phyloP scores from a whole-genome alignment of 2,888 invertebrate species.

The Tipula helvola region DNA sequence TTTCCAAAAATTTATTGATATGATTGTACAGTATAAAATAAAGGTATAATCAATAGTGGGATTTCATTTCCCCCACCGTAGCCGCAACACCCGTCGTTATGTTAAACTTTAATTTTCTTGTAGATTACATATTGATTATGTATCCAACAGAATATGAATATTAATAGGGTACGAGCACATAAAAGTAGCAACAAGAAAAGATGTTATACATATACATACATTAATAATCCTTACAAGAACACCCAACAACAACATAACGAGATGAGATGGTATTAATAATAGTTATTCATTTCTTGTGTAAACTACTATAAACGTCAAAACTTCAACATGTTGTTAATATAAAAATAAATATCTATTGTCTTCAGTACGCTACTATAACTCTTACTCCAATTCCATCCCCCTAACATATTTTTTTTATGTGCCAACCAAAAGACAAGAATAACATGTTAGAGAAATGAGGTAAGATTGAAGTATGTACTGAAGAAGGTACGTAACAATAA shows the following conservation, averaged over 20 bases:
- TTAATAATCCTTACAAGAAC: background rate
- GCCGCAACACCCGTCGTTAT: background rate
- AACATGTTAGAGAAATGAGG: background rate
- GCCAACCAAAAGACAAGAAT: background rate
- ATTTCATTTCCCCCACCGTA: background rate
- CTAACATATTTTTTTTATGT: background rate
- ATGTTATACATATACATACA: background rate
- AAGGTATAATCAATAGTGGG: background rate
- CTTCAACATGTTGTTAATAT: background rate
- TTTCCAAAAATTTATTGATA: background rate
- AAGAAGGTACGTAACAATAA: background rate
- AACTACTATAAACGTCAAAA: conserved; percentile 4
- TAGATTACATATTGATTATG: background rate
- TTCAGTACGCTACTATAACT: background rate
- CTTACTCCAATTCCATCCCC: background rate
- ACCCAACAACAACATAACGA: background rate
- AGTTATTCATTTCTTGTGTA: conserved; percentile 4
- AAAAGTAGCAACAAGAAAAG: background rate
- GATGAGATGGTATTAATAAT: background rate
- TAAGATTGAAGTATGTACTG: background rate
- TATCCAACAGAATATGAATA: background rate
- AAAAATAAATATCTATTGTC: background rate
- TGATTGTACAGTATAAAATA: background rate
- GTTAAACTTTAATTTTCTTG: background rate
- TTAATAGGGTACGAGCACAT: background rate